Evolutionary conservation across 2,797 vertebrate genomes (phyloP).

Genomic region (Jordanella pulchra): DNA sequence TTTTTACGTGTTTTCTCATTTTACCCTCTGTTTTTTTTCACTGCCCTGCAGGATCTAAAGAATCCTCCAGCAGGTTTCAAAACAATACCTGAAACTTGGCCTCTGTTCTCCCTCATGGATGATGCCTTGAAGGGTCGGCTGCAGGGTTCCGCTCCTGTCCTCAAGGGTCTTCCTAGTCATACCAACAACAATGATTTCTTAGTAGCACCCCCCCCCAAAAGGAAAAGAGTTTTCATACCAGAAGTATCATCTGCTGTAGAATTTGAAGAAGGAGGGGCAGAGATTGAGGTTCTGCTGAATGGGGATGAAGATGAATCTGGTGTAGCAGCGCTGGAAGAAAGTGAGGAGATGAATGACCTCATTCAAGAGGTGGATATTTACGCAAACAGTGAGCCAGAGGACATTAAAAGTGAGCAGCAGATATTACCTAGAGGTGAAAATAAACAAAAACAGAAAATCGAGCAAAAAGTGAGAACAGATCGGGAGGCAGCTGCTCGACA

Average conservation of each 20-base stretch:
- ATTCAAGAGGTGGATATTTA: conserved; percentile 61
- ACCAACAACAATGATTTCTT: conserved; percentile 42
- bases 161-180: conserved; percentile 30
- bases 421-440: background rate
- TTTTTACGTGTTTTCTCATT: background rate
- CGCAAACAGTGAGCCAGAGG: conserved; percentile 47
- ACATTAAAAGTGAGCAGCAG: background rate
- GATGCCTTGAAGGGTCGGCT: conserved; percentile 73
- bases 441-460: too few relatives aligned
- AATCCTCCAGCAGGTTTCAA: conserved; percentile 65
- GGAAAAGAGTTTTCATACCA: conserved; percentile 30
- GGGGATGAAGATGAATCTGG: conserved; percentile 25
- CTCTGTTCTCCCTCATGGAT: conserved; percentile 71
- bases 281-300: conserved; percentile 61
- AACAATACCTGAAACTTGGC: conserved; percentile 68
- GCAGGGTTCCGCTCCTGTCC: conserved; percentile 45
- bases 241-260: background rate
- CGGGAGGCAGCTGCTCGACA: conserved; percentile 67
- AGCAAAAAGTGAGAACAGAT: conserved; percentile 22
- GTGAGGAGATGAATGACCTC: conserved; percentile 38
- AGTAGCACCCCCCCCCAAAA: conserved; percentile 50
- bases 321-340: conserved; percentile 2
- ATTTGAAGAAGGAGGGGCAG: conserved; percentile 12
- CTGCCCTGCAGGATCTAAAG: conserved; percentile 67
- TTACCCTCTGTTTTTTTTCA: background rate